Base-by-base conservation (phyloP, 1,140 invertebrate species). In the Lasaia peninsularis region DNA sequence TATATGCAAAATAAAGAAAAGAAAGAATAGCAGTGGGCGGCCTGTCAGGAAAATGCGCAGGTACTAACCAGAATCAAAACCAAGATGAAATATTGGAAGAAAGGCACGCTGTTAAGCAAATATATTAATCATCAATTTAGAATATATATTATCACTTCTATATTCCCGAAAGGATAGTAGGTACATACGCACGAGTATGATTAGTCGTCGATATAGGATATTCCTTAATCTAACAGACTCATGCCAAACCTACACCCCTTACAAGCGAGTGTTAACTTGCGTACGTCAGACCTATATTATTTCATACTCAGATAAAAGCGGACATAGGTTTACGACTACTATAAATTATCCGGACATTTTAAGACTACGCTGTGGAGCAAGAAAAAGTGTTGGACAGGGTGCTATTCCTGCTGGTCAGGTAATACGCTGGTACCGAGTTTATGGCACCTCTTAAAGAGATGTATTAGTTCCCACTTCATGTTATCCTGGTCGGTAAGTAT, bases 321-420 rank as follows among this genome's bases (percentile, higher is more conserved):
- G 62, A 65, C 65, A 68, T 53, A 59, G 55, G 55, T 73, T 73
- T 73, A 73, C 68, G 71, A 71, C 54, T 65, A 57, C 60, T 63
- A 71, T 73, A 71, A 73, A 73, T 73, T 65, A 70, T 59, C 28
- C 63, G 50, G 57, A 63, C 63, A 68, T 48, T 73, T 73, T 60
- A 64, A 70, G 58, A 61, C 60, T 60, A 48, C 60, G 57, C 59
- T 57, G 10, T 31, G 50, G 37, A 49, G 53, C 52, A 62, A 60
- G 67, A 62, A 63, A 62, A 65, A 63, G 64, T 61, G 55, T 52
- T 58, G 24, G 44, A 63, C 59, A 52, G 52, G n/a, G 14, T 51
- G 55, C 66, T 65, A 61, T 69, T 65, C 62, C 48, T 59, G 60
- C 55, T 60, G 63, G 63, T 60, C 65, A 73, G 67, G 71, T 73